These are phyloP conservation scores for Hipparchia semele DNA, from an alignment of 2,888 invertebrate species.

Conservation along the genomic window DNA sequence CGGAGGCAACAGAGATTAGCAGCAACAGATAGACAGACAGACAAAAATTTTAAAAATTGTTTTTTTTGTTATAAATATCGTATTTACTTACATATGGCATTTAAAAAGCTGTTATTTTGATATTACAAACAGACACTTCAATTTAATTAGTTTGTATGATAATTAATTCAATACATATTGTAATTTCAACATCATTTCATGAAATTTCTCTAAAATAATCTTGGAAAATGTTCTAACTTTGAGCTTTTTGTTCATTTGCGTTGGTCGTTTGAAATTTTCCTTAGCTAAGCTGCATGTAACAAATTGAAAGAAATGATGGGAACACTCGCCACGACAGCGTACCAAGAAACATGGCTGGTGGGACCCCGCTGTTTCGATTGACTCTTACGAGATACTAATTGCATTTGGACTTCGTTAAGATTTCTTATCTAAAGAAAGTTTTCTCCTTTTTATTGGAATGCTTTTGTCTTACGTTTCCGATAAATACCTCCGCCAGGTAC, in stretches of 20 bases:
- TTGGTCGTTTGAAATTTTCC: neutral
- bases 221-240: neutral
- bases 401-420: slow-evolving; percentile 57
- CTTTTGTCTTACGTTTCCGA: slow-evolving; percentile 38
- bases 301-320: slow-evolving; percentile 61
- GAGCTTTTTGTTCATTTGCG: neutral
- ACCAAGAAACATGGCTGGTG: slow-evolving; percentile 53
- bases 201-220: neutral
- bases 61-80: too few species aligned
- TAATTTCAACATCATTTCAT: too few species aligned
- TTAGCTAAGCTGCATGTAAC: slow-evolving; percentile 7
- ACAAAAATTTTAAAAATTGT: too few species aligned
- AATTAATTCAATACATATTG: too few species aligned
- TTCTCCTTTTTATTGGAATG: slow-evolving; percentile 37
- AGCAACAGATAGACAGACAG: too few species aligned
- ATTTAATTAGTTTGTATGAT: too few species aligned
- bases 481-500: slow-evolving; percentile 25
- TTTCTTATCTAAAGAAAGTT: slow-evolving; percentile 45
- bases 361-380: slow-evolving; percentile 60
- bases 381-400: slow-evolving; percentile 48
- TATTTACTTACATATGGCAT: too few species aligned
- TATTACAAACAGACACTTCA: too few species aligned
- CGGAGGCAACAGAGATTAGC: too few species aligned
- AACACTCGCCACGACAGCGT: slow-evolving; percentile 62
- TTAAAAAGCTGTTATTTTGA: too few species aligned